A percentile compares a stretch with the other conserved stretches of the same genome.
phyloP scores from a whole-genome alignment of 2,888 invertebrate species.

The Pardosa pseudoannulata region DNA sequence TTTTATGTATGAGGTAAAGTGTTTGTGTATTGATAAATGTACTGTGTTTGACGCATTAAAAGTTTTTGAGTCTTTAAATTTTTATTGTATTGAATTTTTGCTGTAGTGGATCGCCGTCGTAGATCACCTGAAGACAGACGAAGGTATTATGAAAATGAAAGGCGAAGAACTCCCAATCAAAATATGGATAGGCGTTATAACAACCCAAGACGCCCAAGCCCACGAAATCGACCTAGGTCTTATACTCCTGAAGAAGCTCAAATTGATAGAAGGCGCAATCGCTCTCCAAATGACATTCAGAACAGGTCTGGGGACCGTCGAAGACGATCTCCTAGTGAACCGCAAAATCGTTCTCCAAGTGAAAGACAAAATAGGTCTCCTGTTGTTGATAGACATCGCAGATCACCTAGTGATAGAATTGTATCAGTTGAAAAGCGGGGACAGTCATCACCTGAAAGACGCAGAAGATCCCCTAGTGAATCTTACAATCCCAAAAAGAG shows the following conservation, averaged over 20 bases:
- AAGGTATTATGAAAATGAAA: slow-evolving; percentile 43
- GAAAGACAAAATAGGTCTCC: slow-evolving; percentile 27
- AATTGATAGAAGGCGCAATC: slow-evolving; percentile 17
- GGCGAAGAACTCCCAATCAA: slow-evolving; percentile 33
- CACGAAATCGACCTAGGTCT: slow-evolving; percentile 30
- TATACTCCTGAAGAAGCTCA: slow-evolving; percentile 31
- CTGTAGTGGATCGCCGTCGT: slow-evolving; percentile 43
- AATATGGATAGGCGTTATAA: slow-evolving; percentile 25
- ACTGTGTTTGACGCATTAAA: too few relatives aligned
- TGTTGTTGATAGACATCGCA: slow-evolving; percentile 26
- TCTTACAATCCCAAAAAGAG: slow-evolving; percentile 43
- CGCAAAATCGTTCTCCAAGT: slow-evolving; percentile 3
- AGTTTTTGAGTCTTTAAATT: too few relatives aligned
- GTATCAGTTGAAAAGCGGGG: slow-evolving; percentile 40
- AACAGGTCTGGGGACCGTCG: slow-evolving; percentile 31
- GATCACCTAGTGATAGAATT: slow-evolving; percentile 32
- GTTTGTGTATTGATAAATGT: too few relatives aligned
- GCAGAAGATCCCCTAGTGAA: slow-evolving; percentile 25
- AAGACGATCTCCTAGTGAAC: slow-evolving; percentile 36
- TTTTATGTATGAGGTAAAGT: too few relatives aligned
- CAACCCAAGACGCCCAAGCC: slow-evolving; percentile 40
- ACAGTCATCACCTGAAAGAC: slow-evolving; percentile 34
- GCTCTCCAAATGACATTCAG: slow-evolving; percentile 46
- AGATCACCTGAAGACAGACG: slow-evolving; percentile 57
- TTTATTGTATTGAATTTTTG: too few relatives aligned